Evolutionary conservation across 92 coral and sea anemone genomes (phyloP).

Genomic region (Nematostella vectensis): DNA sequence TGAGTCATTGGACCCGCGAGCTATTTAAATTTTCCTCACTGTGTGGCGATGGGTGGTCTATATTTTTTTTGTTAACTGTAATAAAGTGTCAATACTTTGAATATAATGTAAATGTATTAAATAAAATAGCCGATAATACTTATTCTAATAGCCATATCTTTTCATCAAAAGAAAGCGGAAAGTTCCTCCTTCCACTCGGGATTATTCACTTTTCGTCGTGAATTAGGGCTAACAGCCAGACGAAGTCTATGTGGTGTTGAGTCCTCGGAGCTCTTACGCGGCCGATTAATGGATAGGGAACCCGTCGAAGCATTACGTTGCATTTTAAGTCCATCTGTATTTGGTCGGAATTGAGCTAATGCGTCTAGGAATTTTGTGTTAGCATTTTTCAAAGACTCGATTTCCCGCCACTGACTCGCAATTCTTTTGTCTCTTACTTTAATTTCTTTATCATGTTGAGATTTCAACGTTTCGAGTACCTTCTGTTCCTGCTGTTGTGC

Average conservation of each 20-base stretch:
- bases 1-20: too few relatives aligned
- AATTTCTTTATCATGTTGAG: constrained; percentile 21
- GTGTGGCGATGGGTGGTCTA: too few relatives aligned
- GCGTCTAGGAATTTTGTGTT: constrained; percentile 59
- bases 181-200: constrained; percentile 79
- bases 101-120: too few relatives aligned
- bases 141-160: too few relatives aligned
- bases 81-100: too few relatives aligned
- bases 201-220: constrained; percentile 15
- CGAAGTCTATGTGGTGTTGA: constrained; percentile 16
- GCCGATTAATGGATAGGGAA: not conserved
- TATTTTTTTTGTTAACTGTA: too few relatives aligned
- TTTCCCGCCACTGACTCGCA: constrained; percentile 49
- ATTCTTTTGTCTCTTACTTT: constrained; percentile 34
- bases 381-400: constrained; percentile 50
- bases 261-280: constrained; percentile 16
- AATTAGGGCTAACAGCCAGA: constrained; percentile 21
- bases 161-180: constrained; percentile 51
- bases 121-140: too few relatives aligned
- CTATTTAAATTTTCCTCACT: too few relatives aligned
- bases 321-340: constrained; percentile 4
- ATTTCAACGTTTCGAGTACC: constrained; percentile 33
- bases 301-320: not conserved
- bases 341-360: constrained; percentile 38
- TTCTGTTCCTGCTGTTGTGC: constrained; percentile 25